Base-by-base conservation (phyloP, 2,888 invertebrate species). In the Pandemis cinnamomeana region DNA sequence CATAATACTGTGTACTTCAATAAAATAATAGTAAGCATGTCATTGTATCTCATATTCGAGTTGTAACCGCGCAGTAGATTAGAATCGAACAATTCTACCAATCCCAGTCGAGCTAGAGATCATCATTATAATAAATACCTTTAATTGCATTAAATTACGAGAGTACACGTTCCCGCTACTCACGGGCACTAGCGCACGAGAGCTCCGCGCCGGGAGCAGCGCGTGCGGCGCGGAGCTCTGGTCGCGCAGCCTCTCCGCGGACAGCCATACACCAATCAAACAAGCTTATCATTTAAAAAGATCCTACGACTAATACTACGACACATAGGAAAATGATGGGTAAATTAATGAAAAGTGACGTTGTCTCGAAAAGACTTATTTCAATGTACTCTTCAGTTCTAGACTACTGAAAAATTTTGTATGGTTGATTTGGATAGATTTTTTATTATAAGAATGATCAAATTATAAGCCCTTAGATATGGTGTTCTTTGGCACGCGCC, bases 1-100 rank as follows among this genome's bases (percentile, higher is more conserved):
- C 67, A 82, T 86, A 87, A 87, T 87, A 87, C 87, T 87, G 87
- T 85, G 84, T 87, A 86, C 86, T 86, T 86, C 76, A 74, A 81
- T 79, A 80, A 60, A 55, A 72, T 61, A 48, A 71, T 67, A 51
- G 63, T 71, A 63, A 61, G 46, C 63, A 53, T 44, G 60, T 76
- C 74, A 78, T 78, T 80, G 80, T 77, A 83, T 77, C 81, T 79
- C 80, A 81, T 85, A 86, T 86, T 86, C 85, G 86, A 85, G 84
- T 79, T 72, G 27, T 66, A 60, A 76, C 71, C 74, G 76, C 71
- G 76, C 76, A 74, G n/a, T 55, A 20, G 55, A 55, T 55, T 62
- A 76, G 76, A 62, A 63, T 61, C 46, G 51, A 60, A 69, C 68
- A 71, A 66, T 67, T 67, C 61, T 76, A 72, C 76, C 71, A 80